Conservation (phyloP, 2,888 invertebrate species). For the Clanis bilineata region DNA sequence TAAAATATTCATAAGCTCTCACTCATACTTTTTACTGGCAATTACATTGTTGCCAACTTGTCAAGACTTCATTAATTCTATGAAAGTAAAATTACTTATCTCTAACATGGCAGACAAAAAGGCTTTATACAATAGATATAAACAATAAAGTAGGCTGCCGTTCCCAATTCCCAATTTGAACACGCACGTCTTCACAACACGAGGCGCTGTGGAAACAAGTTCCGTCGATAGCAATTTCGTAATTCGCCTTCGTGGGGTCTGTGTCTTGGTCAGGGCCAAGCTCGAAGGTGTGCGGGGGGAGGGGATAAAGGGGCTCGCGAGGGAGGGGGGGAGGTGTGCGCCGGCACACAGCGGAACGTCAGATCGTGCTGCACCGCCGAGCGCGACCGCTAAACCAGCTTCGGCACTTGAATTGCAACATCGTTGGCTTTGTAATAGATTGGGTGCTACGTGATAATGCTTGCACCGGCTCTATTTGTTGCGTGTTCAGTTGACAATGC, state of each 20-base stretch:
- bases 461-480: conserved; percentile 10
- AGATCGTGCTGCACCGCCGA: conserved; percentile 81
- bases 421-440: conserved; percentile 57
- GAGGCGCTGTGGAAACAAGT: conserved; percentile 52
- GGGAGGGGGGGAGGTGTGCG: conserved; percentile 48
- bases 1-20: neutral
- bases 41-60: neutral
- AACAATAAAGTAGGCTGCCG: conserved; percentile 34
- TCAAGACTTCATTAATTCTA: neutral
- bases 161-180: conserved; percentile 43
- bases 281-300: conserved; percentile 29
- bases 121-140: conserved; percentile 20
- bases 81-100: conserved; percentile 16
- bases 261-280: conserved; percentile 80
- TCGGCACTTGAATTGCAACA: conserved; percentile 75
- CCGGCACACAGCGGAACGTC: conserved; percentile 77
- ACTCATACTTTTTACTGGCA: neutral
- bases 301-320: conserved; percentile 41
- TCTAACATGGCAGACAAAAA: conserved; percentile 21
- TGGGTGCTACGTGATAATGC: conserved; percentile 32
- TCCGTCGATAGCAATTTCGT: conserved; percentile 69
- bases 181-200: conserved; percentile 35
- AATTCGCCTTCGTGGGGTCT: conserved; percentile 67
- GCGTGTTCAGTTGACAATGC: neutral
- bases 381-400: conserved; percentile 76